These are phyloP conservation scores for Manduca sexta DNA, from an alignment of 1,140 invertebrate genomes.

Conservation along the genomic window DNA sequence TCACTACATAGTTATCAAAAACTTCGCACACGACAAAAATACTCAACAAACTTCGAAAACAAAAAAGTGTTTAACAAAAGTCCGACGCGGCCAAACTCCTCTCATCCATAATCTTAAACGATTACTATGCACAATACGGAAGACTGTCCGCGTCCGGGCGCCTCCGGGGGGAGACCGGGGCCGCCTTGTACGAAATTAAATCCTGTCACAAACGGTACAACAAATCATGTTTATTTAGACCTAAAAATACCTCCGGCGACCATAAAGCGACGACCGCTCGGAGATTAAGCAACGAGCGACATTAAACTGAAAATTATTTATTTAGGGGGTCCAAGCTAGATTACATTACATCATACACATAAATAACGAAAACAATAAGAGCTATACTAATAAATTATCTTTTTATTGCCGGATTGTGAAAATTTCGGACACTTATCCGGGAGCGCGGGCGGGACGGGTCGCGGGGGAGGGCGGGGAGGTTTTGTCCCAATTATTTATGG, in stretches of 20 bases:
- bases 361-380: constrained; percentile 73
- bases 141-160: constrained; percentile 22
- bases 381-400: constrained; percentile 73
- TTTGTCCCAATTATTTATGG: constrained; percentile 71
- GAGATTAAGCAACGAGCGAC: constrained; percentile 71
- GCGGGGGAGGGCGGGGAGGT: constrained; percentile 32
- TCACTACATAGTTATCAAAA: too few species aligned
- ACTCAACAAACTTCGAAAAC: too few species aligned
- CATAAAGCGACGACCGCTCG: constrained; percentile 57
- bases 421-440: constrained; percentile 73
- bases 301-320: constrained; percentile 72
- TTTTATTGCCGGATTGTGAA: constrained; percentile 73
- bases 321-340: constrained; percentile 68
- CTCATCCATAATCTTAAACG: too few species aligned
- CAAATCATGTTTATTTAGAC: constrained; percentile 73
- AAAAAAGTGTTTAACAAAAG: too few species aligned
- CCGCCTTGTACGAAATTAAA: constrained; percentile 54
- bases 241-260: constrained; percentile 69
- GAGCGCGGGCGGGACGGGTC: constrained; percentile 21
- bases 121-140: too few species aligned
- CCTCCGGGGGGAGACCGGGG: constrained; percentile 10
- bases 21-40: too few species aligned
- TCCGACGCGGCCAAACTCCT: neutral
- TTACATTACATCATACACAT: constrained; percentile 73
- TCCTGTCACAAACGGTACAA: constrained; percentile 63